Evolutionary conservation across 2,888 invertebrate species (phyloP).

Genomic region (Athalia circularis): DNA sequence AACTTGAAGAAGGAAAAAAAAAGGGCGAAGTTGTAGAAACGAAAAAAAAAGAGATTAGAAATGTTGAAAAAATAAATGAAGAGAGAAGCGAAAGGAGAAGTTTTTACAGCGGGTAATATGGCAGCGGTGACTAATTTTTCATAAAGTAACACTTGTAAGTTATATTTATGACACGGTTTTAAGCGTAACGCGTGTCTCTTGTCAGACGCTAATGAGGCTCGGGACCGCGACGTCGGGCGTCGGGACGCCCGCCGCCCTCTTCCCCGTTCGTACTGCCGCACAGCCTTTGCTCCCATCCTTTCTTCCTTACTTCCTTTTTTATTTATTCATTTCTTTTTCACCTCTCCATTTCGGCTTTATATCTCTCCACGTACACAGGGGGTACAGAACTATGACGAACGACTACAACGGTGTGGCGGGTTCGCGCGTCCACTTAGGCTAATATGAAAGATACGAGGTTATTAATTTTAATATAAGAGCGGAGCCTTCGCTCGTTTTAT

Average conservation of each 20-base stretch:
- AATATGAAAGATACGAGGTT: constrained; percentile 46
- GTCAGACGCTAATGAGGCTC: constrained; percentile 65
- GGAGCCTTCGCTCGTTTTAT: constrained; percentile 4
- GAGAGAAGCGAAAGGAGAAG: not conserved
- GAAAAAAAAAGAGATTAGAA: too few species aligned
- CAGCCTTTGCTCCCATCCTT: constrained; percentile 49
- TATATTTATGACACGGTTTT: constrained; percentile 61
- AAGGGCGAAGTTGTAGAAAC: not conserved
- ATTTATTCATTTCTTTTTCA: constrained; percentile 34
- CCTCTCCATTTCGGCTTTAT: too few species aligned
- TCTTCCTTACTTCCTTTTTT: constrained; percentile 48
- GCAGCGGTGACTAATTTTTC: constrained; percentile 63
- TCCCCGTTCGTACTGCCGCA: constrained; percentile 32
- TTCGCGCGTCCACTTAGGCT: constrained; percentile 43
- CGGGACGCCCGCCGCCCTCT: constrained; percentile 51
- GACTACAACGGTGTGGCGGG: constrained; percentile 50
- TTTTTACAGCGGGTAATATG: not conserved
- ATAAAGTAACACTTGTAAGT: constrained; percentile 60
- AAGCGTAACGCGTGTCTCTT: constrained; percentile 60
- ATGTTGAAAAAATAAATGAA: not conserved
- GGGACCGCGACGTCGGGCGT: constrained; percentile 46
- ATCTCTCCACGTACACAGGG: too few species aligned
- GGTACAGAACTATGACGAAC: constrained; percentile 57
- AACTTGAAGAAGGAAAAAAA: not conserved
- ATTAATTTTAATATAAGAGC: constrained; percentile 46